A percentile compares a stretch with the other conserved stretches of the same genome.
phyloP scores from a whole-genome alignment of 2,113 vertebrate genomes.

The Drymodes brunneopygia region DNA sequence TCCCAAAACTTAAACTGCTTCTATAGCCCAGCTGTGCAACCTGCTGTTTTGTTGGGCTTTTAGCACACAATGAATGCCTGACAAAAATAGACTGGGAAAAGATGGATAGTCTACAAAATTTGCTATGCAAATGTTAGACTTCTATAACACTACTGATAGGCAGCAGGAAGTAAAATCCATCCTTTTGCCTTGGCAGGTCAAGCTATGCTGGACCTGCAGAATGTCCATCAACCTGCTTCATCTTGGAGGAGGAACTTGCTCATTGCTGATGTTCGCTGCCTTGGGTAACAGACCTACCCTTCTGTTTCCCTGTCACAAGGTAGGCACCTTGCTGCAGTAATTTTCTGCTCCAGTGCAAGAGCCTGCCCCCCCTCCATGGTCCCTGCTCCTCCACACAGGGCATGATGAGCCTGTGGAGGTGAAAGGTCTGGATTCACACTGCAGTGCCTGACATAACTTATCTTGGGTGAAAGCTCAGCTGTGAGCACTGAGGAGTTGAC shows the following conservation, averaged over 20 bases:
- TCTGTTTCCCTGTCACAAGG: background rate
- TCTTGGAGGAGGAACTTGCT: background rate
- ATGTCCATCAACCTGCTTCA: background rate
- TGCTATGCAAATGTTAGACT: background rate
- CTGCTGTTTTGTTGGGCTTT: background rate
- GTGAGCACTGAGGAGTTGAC: background rate
- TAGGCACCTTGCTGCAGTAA: background rate
- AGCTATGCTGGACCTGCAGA: background rate
- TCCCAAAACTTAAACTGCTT: background rate
- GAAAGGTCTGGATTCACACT: background rate
- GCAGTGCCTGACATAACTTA: background rate
- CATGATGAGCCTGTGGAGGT: fast-evolving
- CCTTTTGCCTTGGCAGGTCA: background rate
- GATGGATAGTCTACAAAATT: background rate
- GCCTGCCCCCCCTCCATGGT: background rate
- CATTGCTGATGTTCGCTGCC: background rate
- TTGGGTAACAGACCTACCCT: background rate
- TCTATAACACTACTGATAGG: background rate
- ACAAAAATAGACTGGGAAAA: background rate
- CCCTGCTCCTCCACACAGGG: background rate
- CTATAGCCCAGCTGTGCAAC: background rate
- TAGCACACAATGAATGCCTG: background rate
- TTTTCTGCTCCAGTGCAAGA: background rate
- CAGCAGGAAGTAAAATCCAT: background rate
- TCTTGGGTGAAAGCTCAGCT: background rate